Evolutionary conservation across 2,888 invertebrate genomes (phyloP), one percentile per base, ranked within the genome.

Genomic region (Deilephila elpenor): DNA sequence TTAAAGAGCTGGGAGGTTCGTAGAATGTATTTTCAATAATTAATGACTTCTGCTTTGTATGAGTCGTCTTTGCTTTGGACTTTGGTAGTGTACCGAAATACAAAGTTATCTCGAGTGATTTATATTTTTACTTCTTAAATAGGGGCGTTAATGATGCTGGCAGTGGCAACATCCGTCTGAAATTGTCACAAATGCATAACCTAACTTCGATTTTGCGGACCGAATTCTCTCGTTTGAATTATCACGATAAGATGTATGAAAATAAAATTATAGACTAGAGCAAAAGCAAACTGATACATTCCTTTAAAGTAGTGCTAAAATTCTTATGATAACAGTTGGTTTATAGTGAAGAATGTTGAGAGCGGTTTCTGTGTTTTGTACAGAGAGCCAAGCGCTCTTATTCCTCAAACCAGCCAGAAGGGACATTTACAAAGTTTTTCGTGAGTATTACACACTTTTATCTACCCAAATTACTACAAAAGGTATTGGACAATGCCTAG

Each of bases 351-450:
- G 75, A 73, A 91, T 92, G 91, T 83, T 91, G 73, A 85, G 91
- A 83, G 90, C 89, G 56, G 87, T 90, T 74, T 88, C 90, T 64
- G 84, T 84, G 70, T 81, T 89, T 75, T 88, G 82, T 77, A 77
- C 86, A 72, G 91, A 91, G 80, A 83, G 87, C 74, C 88, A 89
- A 79, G 83, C 86, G 20, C 79, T 89, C 70, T 89, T 89, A 77
- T 73, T 87, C 72, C 76, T 88, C 56, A 76, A 83, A 32, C 79
- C 81, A 56, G 77, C 80, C 7, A 84, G 88, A 74, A 85, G 88
- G 77, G 90, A 91, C 82, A 84, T 87, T 73, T 87, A 81, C 77
- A 90, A 86, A 80, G 80, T 88, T 59, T 88, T 89, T 73, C 88
- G 91, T 91, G 75, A 88, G 91, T 89, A 75, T 67, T 25, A 29